Conservation (phyloP, 2,888 invertebrate species). For the Corbicula japonica region DNA sequence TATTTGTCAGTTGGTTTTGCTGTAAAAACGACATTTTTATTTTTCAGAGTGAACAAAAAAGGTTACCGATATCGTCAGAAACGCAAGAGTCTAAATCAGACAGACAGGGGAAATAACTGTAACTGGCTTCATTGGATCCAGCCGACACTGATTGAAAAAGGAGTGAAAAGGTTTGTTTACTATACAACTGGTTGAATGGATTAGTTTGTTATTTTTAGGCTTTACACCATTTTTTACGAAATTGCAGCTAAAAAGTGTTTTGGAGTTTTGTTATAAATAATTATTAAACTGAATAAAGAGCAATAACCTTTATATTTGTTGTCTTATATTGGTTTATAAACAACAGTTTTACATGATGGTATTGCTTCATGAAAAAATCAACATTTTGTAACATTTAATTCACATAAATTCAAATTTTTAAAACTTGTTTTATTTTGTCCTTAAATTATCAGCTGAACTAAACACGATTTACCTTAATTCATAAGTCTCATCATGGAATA, state of each 20-base stretch:
- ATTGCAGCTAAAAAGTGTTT: not conserved
- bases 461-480: too few relatives aligned
- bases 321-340: too few relatives aligned
- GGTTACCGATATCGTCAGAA: constrained; percentile 72
- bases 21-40: not conserved
- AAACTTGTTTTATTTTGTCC: too few relatives aligned
- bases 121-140: constrained; percentile 84
- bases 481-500: too few relatives aligned
- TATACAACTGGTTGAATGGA: not conserved
- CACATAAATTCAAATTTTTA: too few relatives aligned
- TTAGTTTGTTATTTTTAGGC: not conserved
- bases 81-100: constrained; percentile 49
- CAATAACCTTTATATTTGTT: not conserved
- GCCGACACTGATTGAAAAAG: constrained; percentile 75
- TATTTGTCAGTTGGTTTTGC: too few relatives aligned
- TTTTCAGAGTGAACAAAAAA: constrained; percentile 80
- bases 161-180: constrained; percentile 71
- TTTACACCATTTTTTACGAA: not conserved
- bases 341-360: too few relatives aligned
- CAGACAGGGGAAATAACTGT: constrained; percentile 76
- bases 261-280: not conserved
- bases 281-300: not conserved
- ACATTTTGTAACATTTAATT: too few relatives aligned
- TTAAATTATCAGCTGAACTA: too few relatives aligned
- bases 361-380: too few relatives aligned